Evolutionary conservation across 2,888 invertebrate genomes (phyloP).

Genomic region (Lapara coniferarum): DNA sequence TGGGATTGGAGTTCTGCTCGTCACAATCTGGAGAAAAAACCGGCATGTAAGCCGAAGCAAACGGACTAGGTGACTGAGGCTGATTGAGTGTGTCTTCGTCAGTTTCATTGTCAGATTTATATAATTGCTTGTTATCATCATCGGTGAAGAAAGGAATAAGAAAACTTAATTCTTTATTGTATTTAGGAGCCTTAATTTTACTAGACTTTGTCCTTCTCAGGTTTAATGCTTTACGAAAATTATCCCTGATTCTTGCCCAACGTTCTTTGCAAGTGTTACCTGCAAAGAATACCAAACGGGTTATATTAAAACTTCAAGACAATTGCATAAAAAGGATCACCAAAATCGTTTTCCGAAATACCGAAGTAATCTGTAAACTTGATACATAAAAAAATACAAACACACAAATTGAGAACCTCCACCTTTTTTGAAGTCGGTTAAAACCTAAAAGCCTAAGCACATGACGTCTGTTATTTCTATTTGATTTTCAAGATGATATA

Average conservation of each 20-base stretch:
- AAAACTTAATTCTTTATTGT: not conserved
- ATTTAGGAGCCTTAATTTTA: not conserved
- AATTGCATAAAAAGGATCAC: too few relatives aligned
- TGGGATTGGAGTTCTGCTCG: not conserved
- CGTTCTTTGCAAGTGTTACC: constrained; percentile 7
- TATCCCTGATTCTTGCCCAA: not conserved
- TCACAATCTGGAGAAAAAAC: not conserved
- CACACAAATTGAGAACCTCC: too few relatives aligned
- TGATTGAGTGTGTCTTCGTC: not conserved
- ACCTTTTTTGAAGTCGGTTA: too few relatives aligned
- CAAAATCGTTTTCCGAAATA: too few relatives aligned
- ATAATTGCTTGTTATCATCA: not conserved
- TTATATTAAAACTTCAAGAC: not conserved
- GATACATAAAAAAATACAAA: too few relatives aligned
- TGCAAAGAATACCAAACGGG: not conserved
- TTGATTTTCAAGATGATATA: too few relatives aligned
- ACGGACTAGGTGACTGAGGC: not conserved
- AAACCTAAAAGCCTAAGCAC: too few relatives aligned
- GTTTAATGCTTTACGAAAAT: not conserved
- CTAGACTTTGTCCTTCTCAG: not conserved
- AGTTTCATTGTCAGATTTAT: not conserved
- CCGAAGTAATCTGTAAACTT: too few relatives aligned
- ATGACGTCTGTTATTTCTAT: too few relatives aligned
- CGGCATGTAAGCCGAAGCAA: not conserved
- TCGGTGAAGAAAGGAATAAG: not conserved